Base-by-base conservation (phyloP, 2,888 invertebrate species). In the Andrena marginata region DNA sequence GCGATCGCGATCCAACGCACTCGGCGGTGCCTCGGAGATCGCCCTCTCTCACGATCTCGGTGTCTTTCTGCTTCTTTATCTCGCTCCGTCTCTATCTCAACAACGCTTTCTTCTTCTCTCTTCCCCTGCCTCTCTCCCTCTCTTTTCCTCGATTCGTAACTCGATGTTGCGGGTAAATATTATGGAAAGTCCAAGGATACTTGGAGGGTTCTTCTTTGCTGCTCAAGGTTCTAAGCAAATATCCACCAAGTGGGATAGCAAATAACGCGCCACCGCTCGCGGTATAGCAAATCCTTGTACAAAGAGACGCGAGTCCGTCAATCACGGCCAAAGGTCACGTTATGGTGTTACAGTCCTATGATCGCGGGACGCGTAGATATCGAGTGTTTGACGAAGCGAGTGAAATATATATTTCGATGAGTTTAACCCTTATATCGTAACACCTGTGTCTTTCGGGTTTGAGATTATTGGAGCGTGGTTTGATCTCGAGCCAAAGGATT, bases 131-230 rank as follows among this genome's bases (percentile, higher is more conserved):
- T 42, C 4, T 13, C 67, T 42, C 3, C 13, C 67, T 77, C 74
- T 23, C 8, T 56, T 56, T 13, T 20, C 54, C 54, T 77, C 62
- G 76, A 84, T 81, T 83, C 76, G 82, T 83, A 85, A 87, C 88
- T 79, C 85, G 77, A 77, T 90, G 88, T 89, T 89, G 86, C 84
- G 86, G 80, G 91, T 88, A 90, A 92, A 92, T 91, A 92, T 92
- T 89, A 87, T 90, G 85, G 84, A 80, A 82, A 82, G 87, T 79
- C 85, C 87, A 89, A 90, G 90, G 80, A 88, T 87, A 85, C 88
- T 85, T 85, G 63, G 87, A 86, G 84, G 82, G 82, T 71, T 65
- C 88, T 83, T 84, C 85, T 75, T 62, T 63, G 63, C 64, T 74
- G 86, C 85, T 89, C 81, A 77, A 89, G 86, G 85, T 80, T 87